Conservation (phyloP, 2,888 invertebrate genomes). For the Phengaris arion region DNA sequence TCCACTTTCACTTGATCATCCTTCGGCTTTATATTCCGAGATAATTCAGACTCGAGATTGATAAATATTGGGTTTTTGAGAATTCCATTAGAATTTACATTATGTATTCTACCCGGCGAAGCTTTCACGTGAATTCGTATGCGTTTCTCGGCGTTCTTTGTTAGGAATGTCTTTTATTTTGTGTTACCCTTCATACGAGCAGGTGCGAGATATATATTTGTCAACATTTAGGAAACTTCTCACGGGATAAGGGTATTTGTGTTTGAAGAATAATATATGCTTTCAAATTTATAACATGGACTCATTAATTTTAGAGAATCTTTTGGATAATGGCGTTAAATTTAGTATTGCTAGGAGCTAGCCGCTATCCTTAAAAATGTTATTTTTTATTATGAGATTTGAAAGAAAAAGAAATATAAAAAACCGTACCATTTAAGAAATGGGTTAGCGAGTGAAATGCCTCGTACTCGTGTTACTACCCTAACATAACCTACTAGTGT, state of each 20-base stretch:
- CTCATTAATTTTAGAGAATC: neutral
- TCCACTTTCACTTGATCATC: conserved; percentile 15
- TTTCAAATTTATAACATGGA: neutral
- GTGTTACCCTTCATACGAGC: conserved; percentile 36
- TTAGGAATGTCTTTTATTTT: conserved; percentile 36
- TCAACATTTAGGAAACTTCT: conserved; percentile 38
- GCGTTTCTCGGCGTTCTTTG: conserved; percentile 34
- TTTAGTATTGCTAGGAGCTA: too few species aligned
- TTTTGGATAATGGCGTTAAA: neutral
- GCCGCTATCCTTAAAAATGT: too few species aligned
- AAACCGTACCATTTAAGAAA: too few species aligned
- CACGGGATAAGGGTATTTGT: conserved; percentile 36
- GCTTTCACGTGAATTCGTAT: conserved; percentile 25
- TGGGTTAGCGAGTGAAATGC: too few species aligned
- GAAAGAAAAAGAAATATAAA: too few species aligned
- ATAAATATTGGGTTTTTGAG: conserved; percentile 11
- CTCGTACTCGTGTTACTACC: too few species aligned
- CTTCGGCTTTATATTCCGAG: conserved; percentile 15
- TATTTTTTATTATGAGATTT: too few species aligned
- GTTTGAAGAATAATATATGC: conserved; percentile 2
- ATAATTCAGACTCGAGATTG: conserved; percentile 14
- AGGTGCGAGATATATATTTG: conserved; percentile 38
- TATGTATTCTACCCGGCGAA: conserved; percentile 15
- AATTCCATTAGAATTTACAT: conserved; percentile 26
- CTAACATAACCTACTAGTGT: too few species aligned